Percentiles rank a stretch among this genome's conserved stretches.
These are phyloP conservation scores for Cremastinae sp. DNA, from an alignment of 2,888 invertebrate species.

Conservation along the genomic window DNA sequence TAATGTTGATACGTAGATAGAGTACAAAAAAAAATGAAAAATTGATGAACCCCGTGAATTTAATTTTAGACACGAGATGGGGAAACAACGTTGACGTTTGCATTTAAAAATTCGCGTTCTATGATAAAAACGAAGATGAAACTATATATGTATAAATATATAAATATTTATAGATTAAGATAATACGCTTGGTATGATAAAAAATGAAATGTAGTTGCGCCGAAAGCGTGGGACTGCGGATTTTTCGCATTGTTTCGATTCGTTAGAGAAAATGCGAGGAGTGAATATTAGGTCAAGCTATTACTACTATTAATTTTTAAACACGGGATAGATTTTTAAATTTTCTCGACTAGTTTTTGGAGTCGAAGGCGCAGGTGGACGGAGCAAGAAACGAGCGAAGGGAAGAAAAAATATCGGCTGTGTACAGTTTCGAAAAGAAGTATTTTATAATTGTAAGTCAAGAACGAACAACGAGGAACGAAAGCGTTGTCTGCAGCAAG, in stretches of 20 bases:
- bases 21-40: conserved; percentile 51
- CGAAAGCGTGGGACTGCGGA: conserved; percentile 28
- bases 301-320: conserved; percentile 22
- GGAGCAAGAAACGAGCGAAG: conserved; percentile 23
- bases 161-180: conserved; percentile 15
- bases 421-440: conserved; percentile 58
- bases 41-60: conserved; percentile 33
- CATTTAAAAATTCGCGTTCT: conserved; percentile 49
- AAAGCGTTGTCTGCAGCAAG: conserved; percentile 32
- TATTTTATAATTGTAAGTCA: conserved; percentile 58
- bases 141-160: conserved; percentile 24
- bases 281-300: conserved; percentile 28
- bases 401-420: conserved; percentile 58
- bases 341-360: conserved; percentile 28
- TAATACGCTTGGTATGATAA: conserved; percentile 48
- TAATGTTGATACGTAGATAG: conserved; percentile 60
- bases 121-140: conserved; percentile 15
- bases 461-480: conserved; percentile 47
- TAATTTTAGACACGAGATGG: conserved; percentile 37
- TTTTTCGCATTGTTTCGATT: conserved; percentile 44
- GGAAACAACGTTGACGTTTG: conserved; percentile 20
- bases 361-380: conserved; percentile 24
- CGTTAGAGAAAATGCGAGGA: conserved; percentile 11
- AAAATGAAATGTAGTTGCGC: conserved; percentile 12
- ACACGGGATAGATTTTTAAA: conserved; percentile 39